These are phyloP conservation scores for Dynastes tityus DNA, from an alignment of 2,888 invertebrate species.

Conservation along the genomic window DNA sequence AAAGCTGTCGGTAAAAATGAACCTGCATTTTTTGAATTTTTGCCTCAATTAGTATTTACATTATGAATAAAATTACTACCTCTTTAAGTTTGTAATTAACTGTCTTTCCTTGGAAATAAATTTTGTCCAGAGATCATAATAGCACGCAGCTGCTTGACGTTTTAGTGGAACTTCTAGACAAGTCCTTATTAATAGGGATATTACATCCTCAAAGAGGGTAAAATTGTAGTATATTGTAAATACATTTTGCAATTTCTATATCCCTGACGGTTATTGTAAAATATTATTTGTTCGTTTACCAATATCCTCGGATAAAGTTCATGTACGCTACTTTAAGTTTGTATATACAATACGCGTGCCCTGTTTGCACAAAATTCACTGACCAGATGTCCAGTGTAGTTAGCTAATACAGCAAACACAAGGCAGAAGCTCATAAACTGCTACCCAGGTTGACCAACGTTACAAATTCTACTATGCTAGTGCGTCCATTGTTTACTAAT, in stretches of 20 bases:
- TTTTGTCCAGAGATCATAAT: too few species aligned
- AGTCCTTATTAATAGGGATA: too few species aligned
- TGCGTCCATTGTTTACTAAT: slow-evolving; percentile 30
- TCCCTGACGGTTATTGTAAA: slow-evolving; percentile 5
- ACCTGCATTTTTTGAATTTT: too few species aligned
- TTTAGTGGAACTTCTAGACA: too few species aligned
- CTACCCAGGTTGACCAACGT: slow-evolving; percentile 25
- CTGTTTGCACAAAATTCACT: slow-evolving; percentile 31
- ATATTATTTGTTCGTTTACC: slow-evolving; percentile 27
- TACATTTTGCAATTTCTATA: background rate
- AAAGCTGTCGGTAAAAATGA: too few species aligned
- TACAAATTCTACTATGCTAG: background rate
- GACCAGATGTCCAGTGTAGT: slow-evolving; percentile 29
- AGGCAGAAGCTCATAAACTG: slow-evolving; percentile 39
- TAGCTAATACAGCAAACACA: slow-evolving; percentile 41
- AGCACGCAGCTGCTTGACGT: too few species aligned
- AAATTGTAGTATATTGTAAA: slow-evolving; percentile 1
- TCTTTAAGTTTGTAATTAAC: too few species aligned
- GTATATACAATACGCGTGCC: slow-evolving; percentile 5
- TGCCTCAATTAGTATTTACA: too few species aligned
- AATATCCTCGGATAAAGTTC: slow-evolving; percentile 14
- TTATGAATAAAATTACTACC: too few species aligned
- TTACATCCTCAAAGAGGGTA: too few species aligned
- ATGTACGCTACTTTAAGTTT: slow-evolving; percentile 20
- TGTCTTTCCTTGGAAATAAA: too few species aligned